Evolutionary conservation across 2,797 vertebrate species (phyloP).

Genomic region (Pristis pectinata): DNA sequence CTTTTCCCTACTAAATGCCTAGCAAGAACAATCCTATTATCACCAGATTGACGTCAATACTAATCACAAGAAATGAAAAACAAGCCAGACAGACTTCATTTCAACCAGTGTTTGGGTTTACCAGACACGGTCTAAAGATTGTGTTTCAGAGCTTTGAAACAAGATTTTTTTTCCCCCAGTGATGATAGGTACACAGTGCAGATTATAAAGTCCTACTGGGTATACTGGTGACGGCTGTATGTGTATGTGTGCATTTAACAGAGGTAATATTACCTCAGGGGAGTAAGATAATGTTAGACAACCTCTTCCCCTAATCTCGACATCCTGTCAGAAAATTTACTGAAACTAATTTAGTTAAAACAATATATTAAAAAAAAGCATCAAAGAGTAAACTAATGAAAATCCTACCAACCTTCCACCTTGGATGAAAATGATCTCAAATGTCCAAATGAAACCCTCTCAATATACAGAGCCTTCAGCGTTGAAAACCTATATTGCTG

Average conservation of each 20-base stretch:
- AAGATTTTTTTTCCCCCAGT: background rate
- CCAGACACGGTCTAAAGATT: background rate
- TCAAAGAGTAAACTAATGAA: conserved; percentile 1
- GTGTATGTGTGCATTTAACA: no score
- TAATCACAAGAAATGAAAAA: background rate
- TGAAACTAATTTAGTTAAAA: conserved; percentile 18
- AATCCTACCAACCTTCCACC: background rate
- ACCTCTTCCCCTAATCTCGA: background rate
- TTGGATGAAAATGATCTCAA: background rate
- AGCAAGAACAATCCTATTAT: background rate
- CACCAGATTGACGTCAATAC: background rate
- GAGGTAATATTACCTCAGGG: background rate
- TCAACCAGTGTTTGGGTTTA: background rate
- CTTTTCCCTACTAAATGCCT: background rate
- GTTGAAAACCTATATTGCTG: background rate
- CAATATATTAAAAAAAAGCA: background rate
- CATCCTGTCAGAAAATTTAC: background rate
- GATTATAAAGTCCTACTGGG: background rate
- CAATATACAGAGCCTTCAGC: background rate
- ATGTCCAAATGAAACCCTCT: background rate
- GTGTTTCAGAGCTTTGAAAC: background rate
- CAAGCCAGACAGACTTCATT: background rate
- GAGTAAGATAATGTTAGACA: background rate
- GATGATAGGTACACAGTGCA: background rate
- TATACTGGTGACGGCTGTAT: background rate